Evolutionary conservation across 2,888 invertebrate genomes (phyloP).

Genomic region (Tetrapedia diversipes): DNA sequence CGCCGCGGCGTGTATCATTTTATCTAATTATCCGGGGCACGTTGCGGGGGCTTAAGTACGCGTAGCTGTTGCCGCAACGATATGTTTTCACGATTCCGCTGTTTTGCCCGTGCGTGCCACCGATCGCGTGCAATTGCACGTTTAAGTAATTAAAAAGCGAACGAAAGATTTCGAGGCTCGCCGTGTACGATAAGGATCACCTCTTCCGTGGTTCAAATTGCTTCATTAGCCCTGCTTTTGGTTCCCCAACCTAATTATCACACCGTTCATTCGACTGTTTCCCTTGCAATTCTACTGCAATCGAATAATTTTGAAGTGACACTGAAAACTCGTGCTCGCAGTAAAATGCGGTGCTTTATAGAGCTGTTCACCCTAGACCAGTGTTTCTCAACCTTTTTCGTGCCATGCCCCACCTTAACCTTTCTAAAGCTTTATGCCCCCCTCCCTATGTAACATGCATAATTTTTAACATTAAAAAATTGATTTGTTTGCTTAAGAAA

Average conservation of each 20-base stretch:
- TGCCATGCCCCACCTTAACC: too few relatives aligned
- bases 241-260: too few relatives aligned
- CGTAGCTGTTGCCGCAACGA: slow-evolving; percentile 47
- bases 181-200: slow-evolving; percentile 36
- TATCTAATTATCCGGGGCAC: slow-evolving; percentile 56
- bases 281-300: neutral
- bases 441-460: too few relatives aligned
- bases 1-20: slow-evolving; percentile 51
- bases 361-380: too few relatives aligned
- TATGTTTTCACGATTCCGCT: slow-evolving; percentile 52
- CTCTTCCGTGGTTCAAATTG: slow-evolving; percentile 18
- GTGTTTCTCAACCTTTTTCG: too few relatives aligned
- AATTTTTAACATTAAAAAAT: too few relatives aligned
- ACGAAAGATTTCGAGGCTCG: slow-evolving; percentile 22
- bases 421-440: too few relatives aligned
- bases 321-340: too few relatives aligned
- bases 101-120: slow-evolving; percentile 33
- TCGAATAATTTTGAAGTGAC: neutral
- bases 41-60: slow-evolving; percentile 39
- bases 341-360: too few relatives aligned
- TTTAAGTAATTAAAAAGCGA: slow-evolving; percentile 57
- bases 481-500: too few relatives aligned
- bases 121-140: slow-evolving; percentile 45
- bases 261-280: neutral
- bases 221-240: slow-evolving; percentile 27